Percentiles rank a stretch among this genome's conserved stretches.
phyloP scores from a whole-genome alignment of 2,113 vertebrate species.

The Nerophis ophidion region DNA sequence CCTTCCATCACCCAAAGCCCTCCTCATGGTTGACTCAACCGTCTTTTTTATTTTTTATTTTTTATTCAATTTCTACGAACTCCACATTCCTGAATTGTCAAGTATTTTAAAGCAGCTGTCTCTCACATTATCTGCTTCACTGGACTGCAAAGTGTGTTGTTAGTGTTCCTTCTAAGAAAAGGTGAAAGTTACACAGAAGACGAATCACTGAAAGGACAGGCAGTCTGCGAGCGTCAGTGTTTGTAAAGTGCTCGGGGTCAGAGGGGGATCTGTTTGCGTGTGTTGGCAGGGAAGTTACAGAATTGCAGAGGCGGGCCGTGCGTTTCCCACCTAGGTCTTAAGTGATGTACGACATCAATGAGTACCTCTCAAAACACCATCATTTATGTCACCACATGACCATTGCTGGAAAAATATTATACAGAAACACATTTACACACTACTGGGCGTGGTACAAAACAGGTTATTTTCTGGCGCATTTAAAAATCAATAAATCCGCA shows the following conservation, averaged over 20 bases:
- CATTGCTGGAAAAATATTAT: too few relatives aligned
- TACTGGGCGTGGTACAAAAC: too few relatives aligned
- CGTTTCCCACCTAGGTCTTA: too few relatives aligned
- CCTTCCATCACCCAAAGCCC: slow-evolving; percentile 8
- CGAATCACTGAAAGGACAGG: slow-evolving; percentile 28
- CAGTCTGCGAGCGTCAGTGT: slow-evolving; percentile 10
- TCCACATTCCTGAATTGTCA: slow-evolving; percentile 27
- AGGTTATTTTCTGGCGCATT: too few relatives aligned
- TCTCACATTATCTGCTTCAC: slow-evolving; percentile 33
- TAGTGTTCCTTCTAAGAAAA: slow-evolving; percentile 19
- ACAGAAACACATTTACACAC: too few relatives aligned
- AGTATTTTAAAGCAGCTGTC: slow-evolving; percentile 32
- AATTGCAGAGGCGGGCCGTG: slow-evolving; percentile 21
- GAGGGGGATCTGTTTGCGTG: slow-evolving; percentile 10
- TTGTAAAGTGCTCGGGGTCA: slow-evolving; percentile 38
- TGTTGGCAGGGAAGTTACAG: slow-evolving; percentile 15
- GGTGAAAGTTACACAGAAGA: slow-evolving; percentile 29
- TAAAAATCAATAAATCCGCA: too few relatives aligned
- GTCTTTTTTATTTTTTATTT: slow-evolving; percentile 22
- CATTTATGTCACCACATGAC: too few relatives aligned
- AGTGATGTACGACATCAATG: too few relatives aligned
- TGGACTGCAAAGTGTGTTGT: slow-evolving; percentile 12
- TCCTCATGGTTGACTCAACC: background rate
- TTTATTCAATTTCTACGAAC: slow-evolving; percentile 15
- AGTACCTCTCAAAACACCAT: too few relatives aligned